Conservation (phyloP, 1,140 invertebrate genomes). For the Ceratitis capitata region DNA sequence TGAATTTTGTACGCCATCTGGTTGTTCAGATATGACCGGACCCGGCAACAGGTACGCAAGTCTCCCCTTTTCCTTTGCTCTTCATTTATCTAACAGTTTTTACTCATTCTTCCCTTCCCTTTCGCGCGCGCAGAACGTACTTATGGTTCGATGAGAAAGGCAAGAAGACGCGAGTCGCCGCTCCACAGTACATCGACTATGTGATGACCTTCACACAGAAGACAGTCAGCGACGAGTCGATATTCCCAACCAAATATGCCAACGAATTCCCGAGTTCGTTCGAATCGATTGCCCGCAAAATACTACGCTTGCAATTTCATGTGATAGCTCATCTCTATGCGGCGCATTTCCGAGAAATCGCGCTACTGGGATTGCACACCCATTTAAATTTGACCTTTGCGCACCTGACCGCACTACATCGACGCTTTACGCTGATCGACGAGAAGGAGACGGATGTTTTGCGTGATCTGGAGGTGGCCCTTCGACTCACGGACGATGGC, state of each 20-base stretch:
- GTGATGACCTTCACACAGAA: constrained; percentile 98
- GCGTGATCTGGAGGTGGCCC: constrained; percentile 82
- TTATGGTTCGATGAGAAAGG: constrained; percentile 99
- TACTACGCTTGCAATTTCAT: constrained; percentile 95
- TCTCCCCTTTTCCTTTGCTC: not conserved
- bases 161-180: constrained; percentile 95
- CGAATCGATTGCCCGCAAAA: constrained; percentile 94
- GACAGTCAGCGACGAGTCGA: constrained; percentile 94
- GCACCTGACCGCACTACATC: constrained; percentile 88
- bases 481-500: constrained; percentile 70
- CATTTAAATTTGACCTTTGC: constrained; percentile 97
- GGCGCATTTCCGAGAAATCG: constrained; percentile 95
- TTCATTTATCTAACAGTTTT: not conserved
- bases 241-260: constrained; percentile 99
- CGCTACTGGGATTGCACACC: constrained; percentile 89
- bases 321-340: constrained; percentile 98
- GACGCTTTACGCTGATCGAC: constrained; percentile 93
- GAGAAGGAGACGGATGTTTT: constrained; percentile 95
- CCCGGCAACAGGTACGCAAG: constrained; percentile 84
- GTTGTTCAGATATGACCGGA: constrained; percentile 94
- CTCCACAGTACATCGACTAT: constrained; percentile 98
- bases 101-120: not conserved
- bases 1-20: constrained; percentile 95
- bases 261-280: constrained; percentile 93
- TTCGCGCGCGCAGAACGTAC: constrained; percentile 78